Evolutionary conservation across 2,888 invertebrate species (phyloP), one percentile per base, ranked within the genome.

Genomic region (Arenicola marina): DNA sequence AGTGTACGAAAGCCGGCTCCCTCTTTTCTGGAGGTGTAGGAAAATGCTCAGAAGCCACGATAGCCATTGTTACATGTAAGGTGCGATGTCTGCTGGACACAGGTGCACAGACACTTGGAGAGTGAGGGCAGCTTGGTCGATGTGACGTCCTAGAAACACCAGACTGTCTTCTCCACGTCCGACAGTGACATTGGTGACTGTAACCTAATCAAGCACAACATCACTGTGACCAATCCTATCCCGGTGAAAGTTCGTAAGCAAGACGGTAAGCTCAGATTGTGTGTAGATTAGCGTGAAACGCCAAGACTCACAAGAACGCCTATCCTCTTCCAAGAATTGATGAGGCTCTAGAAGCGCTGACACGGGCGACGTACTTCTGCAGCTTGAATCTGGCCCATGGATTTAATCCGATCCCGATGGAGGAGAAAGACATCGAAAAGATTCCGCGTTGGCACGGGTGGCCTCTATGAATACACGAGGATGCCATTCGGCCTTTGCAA

Each of bases 321-420:
- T 69, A 68, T 57, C 75, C 74, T 0, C 55, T 76, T 7, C 73
- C 76, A 4, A 28, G 65, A 2, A 71, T 78, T n/a, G 65, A 73
- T 11, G 72, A 74, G 26, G 61, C 64, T 4, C 54, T 77, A 15
- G 68, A 73, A n/a, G 56, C 56, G 2, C 34, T 74, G 31, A 28
- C 51, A 7, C 66, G 70, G 4, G 61, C 67, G 2, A 61, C 59
- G n/a, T 69, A 61, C 32, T 73, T 77, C 45, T 57, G 59, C 26
- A 60, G 59, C 11, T n/a, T 67, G 33, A 68, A 66, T 26, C 55
- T 76, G 34, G 66, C 61, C 7, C 60, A 64, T 44, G 75, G 75
- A 21, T 78, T 68, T 56, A 70, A 68, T 59, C 71, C 72, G 45
- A 58, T 73, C 15, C 55, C 63, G 2, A 29, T 78, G 7, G 66